Evolutionary conservation across 2,797 vertebrate genomes (phyloP).

Genomic region (Premnoplex brunnescens): DNA sequence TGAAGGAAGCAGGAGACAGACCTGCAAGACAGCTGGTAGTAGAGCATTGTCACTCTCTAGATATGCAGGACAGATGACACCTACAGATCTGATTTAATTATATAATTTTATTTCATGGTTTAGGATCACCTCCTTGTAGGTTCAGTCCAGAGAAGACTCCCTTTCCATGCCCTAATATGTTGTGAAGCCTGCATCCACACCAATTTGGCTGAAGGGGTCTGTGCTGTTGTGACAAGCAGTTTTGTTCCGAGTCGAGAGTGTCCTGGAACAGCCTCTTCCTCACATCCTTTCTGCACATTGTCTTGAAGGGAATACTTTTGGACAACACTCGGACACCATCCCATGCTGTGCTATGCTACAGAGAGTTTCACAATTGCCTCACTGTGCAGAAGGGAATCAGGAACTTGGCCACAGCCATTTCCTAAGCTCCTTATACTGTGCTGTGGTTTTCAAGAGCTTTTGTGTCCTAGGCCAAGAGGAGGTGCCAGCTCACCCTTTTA

Average conservation of each 20-base stretch:
- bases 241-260: neutral
- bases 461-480: neutral
- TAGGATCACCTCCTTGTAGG: neutral
- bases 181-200: neutral
- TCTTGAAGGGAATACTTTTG: neutral
- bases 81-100: neutral
- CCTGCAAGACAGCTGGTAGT: neutral
- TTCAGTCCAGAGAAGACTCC: neutral
- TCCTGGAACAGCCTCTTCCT: neutral
- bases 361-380: conserved; percentile 19
- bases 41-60: neutral
- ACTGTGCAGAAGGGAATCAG: neutral
- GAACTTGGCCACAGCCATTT: neutral
- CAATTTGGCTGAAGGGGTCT: neutral
- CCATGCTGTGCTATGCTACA: conserved; percentile 1
- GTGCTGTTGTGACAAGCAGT: neutral
- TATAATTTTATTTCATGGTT: neutral
- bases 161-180: neutral
- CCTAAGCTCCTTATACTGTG: neutral
- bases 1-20: neutral
- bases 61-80: neutral
- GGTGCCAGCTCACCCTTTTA: neutral
- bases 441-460: conserved; percentile 27
- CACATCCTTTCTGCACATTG: neutral
- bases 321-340: neutral